Evolutionary conservation across 2,797 vertebrate genomes (phyloP), one percentile per base, ranked within the genome.

Genomic region (Pipistrellus kuhlii): DNA sequence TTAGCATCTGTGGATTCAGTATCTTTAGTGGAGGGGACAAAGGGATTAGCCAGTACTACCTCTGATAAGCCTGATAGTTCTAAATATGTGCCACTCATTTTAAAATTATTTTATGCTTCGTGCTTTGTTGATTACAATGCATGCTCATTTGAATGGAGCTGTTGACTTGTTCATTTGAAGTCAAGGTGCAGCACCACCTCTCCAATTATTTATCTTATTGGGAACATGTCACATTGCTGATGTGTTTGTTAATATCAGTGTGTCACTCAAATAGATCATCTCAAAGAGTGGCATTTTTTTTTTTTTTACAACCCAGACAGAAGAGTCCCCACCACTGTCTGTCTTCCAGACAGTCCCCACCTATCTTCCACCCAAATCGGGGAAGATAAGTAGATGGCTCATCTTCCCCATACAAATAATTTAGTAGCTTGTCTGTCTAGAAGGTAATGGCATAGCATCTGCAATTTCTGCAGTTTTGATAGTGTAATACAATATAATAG

Each of bases 341-440:
- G 72, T 94, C 87, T 96, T 59, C 78, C 75, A 97, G 95, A 96
- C 88, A 90, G 51, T 92, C 51, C 76, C 90, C 46, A 94, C 85
- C 53, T 97, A 91, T 90, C 96, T 95, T 73, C 78, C 59, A 14
- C 88, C 66, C 88, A 84, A 94, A 96, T 97, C 96, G 90, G 81
- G 81, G 32, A 93, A 86, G 78, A 92, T 95, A 96, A 97, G 90
- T 91, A 96, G 96, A 46, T 94, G 93, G 85, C 72, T 96, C 83
- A 93, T 94, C 81, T 97, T 96, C 71, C 76, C 76, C 75, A 92
- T 84, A 95, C 95, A 95, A 96, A 97, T 97, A 96, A 97, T 96
- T 97, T 95, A 97, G 87, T 91, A 96, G 83, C 90, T 86, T 95
- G 88, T 96, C 96, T 96, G 82, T 94, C 91, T 96, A 75, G 90